Percentiles rank a stretch among this genome's conserved stretches.
Conservation (phyloP, 2,113 vertebrate genomes). For the Plestiodon gilberti region DNA sequence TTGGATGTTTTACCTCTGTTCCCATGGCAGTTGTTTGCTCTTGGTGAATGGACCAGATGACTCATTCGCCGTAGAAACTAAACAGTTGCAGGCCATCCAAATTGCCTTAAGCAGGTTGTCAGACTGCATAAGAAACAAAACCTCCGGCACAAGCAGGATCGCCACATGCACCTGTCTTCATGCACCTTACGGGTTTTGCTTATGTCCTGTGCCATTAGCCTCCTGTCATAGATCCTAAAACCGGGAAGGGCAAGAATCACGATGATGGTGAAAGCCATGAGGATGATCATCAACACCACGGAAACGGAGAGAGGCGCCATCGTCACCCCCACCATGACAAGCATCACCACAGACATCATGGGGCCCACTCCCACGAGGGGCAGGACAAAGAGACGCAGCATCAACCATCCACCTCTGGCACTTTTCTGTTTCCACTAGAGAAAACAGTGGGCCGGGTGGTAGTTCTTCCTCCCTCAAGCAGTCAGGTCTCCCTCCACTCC, state of each 20-base stretch:
- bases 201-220: conserved; percentile 41
- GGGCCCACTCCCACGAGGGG: neutral
- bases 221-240: neutral
- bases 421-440: neutral
- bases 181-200: neutral
- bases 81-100: neutral
- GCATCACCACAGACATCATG: neutral
- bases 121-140: neutral
- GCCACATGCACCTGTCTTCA: neutral
- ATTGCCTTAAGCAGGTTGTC: neutral
- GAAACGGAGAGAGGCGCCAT: neutral
- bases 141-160: neutral
- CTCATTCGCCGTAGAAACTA: neutral
- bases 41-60: neutral
- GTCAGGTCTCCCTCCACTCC: conserved; percentile 33
- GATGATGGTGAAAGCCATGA: neutral
- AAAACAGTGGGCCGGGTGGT: conserved; percentile 55
- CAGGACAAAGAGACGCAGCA: neutral
- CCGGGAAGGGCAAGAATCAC: neutral
- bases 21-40: neutral
- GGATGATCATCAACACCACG: neutral
- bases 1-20: neutral
- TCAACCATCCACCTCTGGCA: neutral
- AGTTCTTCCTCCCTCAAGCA: conserved; percentile 42
- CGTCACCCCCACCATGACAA: neutral